Base-by-base conservation (phyloP, 2,888 invertebrate species). In the Embidobia sp. region DNA sequence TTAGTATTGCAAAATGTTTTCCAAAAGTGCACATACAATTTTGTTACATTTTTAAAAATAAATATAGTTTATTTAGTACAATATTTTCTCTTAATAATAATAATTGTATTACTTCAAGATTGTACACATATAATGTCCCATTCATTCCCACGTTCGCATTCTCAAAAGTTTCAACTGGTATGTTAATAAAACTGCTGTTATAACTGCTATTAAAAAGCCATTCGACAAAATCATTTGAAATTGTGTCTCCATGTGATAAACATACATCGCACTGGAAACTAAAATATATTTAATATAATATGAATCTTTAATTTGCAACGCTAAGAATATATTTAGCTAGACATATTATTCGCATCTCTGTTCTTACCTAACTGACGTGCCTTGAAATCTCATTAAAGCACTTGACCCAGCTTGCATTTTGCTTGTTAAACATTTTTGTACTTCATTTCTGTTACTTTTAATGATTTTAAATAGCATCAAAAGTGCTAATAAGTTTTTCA, bases 41-140 rank as follows among this genome's bases (percentile, higher is more conserved):
- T n/a, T n/a, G n/a, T n/a, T n/a, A n/a, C n/a, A n/a, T n/a, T n/a
- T n/a, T n/a, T n/a, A n/a, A n/a, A n/a, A n/a, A n/a, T n/a, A n/a
- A n/a, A n/a, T n/a, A n/a, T n/a, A n/a, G n/a, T n/a, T n/a, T n/a
- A n/a, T n/a, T n/a, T n/a, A n/a, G n/a, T n/a, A n/a, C n/a, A n/a
- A n/a, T n/a, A n/a, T n/a, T n/a, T n/a, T n/a, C n/a, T n/a, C n/a
- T n/a, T n/a, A n/a, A n/a, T n/a, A n/a, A n/a, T 7, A 46, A 46
- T 6, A 2, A 27, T 7, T 0, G 13, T 10, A 11, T 78, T 79
- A 78, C 78, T 59, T 88, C 85, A 29, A 92, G 87, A 80, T 92
- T 91, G 82, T 91, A 92, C 48, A 93, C 89, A n/a, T 90, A 89
- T 35, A 94, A 83, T 35, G 88, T 84, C 77, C 90, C 90, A 10